phyloP scores from a whole-genome alignment of 2,113 vertebrate species.

The Cariama cristata region DNA sequence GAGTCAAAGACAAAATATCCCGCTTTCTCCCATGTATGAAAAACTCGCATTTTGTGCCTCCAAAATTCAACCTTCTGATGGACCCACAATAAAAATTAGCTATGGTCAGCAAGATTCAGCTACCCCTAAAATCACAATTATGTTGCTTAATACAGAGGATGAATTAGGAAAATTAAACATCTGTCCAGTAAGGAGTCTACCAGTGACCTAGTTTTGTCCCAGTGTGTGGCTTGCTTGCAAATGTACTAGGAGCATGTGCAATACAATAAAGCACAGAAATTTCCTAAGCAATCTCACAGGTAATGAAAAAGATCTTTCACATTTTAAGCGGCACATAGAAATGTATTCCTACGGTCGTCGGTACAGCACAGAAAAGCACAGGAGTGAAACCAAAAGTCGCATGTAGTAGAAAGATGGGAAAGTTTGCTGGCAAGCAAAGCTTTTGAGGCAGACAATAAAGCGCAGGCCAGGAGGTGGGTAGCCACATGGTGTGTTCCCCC shows the following conservation, averaged over 20 bases:
- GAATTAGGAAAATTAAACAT: slow-evolving; percentile 26
- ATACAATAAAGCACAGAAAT: neutral
- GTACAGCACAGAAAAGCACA: neutral
- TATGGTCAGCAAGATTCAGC: slow-evolving; percentile 8
- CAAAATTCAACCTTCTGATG: slow-evolving; percentile 28
- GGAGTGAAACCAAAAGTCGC: neutral
- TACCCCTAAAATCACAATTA: neutral
- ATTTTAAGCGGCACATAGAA: neutral
- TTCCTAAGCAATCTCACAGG: neutral
- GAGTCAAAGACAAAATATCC: slow-evolving; percentile 55
- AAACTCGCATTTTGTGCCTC: neutral
- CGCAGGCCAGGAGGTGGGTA: neutral
- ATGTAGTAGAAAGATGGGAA: rapidly evolving
- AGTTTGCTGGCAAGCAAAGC: rapidly evolving
- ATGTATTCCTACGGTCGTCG: rapidly evolving
- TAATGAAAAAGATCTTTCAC: neutral
- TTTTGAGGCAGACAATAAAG: neutral
- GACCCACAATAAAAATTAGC: slow-evolving; percentile 2
- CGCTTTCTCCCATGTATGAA: neutral
- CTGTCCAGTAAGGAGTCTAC: slow-evolving; percentile 37
- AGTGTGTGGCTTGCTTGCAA: slow-evolving; percentile 49
- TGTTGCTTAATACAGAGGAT: neutral
- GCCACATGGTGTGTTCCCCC: neutral
- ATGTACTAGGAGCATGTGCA: neutral
- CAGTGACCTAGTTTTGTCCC: slow-evolving; percentile 58